Evolutionary conservation across 2,797 vertebrate species (phyloP).

Genomic region (Lutjanus campechanus): DNA sequence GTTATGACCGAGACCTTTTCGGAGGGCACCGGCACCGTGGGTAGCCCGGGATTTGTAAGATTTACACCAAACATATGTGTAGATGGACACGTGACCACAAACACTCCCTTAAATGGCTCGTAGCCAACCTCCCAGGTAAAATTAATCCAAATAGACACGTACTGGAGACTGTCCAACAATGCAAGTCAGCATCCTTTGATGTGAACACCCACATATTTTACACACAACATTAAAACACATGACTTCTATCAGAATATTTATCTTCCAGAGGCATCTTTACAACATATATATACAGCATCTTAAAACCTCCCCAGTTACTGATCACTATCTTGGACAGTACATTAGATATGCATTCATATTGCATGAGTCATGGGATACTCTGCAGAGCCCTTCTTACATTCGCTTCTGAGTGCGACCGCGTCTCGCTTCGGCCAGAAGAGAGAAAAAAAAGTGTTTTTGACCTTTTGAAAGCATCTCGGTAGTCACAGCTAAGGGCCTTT

Average conservation of each 20-base stretch:
- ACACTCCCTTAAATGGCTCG: constrained; percentile 10
- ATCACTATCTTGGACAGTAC: constrained; percentile 43
- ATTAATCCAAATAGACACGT: constrained; percentile 23
- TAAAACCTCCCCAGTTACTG: constrained; percentile 43
- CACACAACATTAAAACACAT: constrained; percentile 5
- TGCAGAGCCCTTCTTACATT: background rate
- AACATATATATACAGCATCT: constrained; percentile 37
- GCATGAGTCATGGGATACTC: constrained; percentile 47
- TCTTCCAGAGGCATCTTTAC: constrained; percentile 60
- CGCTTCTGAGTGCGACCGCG: background rate
- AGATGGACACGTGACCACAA: constrained; percentile 11
- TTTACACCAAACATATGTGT: constrained; percentile 43
- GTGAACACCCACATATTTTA: background rate
- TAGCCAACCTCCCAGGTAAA: background rate
- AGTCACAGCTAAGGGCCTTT: constrained; percentile 24
- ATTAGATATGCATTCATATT: constrained; percentile 50
- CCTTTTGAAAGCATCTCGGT: constrained; percentile 22
- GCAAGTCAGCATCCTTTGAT: constrained; percentile 3
- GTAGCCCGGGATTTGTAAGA: constrained; percentile 54
- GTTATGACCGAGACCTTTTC: constrained; percentile 69
- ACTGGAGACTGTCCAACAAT: background rate
- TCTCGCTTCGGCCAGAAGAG: background rate
- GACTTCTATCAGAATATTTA: constrained; percentile 16
- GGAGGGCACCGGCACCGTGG: constrained; percentile 56
- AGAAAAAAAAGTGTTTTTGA: constrained; percentile 14